Conservation (phyloP, 2,888 invertebrate species). For the Perdita meconis region DNA sequence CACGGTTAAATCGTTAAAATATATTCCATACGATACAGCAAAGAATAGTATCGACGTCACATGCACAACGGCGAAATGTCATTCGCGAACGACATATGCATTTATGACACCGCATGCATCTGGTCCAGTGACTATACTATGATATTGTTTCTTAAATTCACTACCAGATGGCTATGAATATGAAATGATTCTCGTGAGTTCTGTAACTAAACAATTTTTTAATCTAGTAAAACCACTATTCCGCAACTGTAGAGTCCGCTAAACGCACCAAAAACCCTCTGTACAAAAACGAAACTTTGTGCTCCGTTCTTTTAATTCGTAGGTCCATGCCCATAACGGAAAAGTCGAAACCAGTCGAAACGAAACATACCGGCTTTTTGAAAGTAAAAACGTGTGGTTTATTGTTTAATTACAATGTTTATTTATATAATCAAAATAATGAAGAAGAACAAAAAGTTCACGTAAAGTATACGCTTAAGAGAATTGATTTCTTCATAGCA, state of each 20-base stretch:
- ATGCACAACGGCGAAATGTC: constrained; percentile 44
- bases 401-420: background rate
- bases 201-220: background rate
- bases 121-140: background rate
- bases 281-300: no score
- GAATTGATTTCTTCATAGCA: background rate
- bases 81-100: constrained; percentile 10
- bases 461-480: background rate
- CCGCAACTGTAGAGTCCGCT: no score
- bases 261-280: no score
- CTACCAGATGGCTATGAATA: background rate
- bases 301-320: no score
- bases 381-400: background rate
- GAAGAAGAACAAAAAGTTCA: background rate
- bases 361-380: constrained; percentile 34
- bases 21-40: constrained; percentile 21
- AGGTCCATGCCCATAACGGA: no score
- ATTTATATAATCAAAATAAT: background rate
- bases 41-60: constrained; percentile 47
- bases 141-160: background rate
- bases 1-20: constrained; percentile 26
- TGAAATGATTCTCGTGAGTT: background rate
- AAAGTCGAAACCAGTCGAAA: no score
- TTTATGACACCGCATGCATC: background rate
- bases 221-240: no score